Evolutionary conservation across 2,888 invertebrate species (phyloP), one percentile per base, ranked within the genome.

Genomic region (Stenoptilia bipunctidactyla): DNA sequence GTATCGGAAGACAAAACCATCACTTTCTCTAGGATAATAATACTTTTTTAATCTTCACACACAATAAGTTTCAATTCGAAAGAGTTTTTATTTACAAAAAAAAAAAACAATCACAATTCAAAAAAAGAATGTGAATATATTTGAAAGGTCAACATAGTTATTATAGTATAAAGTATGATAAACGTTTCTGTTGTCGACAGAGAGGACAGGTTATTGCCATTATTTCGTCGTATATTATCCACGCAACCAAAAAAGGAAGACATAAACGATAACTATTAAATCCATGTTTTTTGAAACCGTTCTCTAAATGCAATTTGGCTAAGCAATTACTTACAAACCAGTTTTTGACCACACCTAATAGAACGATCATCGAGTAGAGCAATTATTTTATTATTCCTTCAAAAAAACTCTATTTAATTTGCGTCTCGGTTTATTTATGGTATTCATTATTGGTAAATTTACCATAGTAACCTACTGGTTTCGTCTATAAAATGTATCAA

Each of bases 361-460:
- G 45, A 47, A 41, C 42, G 45, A 45, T 45, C 45, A 45, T 50
- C 44, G 43, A 49, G 47, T 46, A 45, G 46, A 47, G 34, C 39
- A 36, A 42, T 45, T 42, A 45, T 45, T 41, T 44, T 30, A 47
- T 44, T 40, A 41, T 37, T 20, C 33, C 38, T 15, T 40, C 40
- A 44, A 43, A 48, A 47, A 45, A 48, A 41, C 39, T 36, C 35
- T 30, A 40, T 25, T 38, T 36, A 15, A 34, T 44, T 34, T 27
- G 34, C 37, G 42, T 42, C 35, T 37, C 15, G 20, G 20, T 20
- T 5, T 20, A 20, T 20, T 20, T 20, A 20, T 20, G 20, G 20
- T 20, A 20, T 20, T 20, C 3, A 20, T 20, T 20, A 20, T 20
- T 8, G 20, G 20, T 20, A 8, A 20, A 20, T 20, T 20, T 8